Percentiles rank a stretch among this genome's conserved stretches.
These are phyloP conservation scores for Pristis pectinata DNA, from an alignment of 2,797 vertebrate species.

Conservation along the genomic window DNA sequence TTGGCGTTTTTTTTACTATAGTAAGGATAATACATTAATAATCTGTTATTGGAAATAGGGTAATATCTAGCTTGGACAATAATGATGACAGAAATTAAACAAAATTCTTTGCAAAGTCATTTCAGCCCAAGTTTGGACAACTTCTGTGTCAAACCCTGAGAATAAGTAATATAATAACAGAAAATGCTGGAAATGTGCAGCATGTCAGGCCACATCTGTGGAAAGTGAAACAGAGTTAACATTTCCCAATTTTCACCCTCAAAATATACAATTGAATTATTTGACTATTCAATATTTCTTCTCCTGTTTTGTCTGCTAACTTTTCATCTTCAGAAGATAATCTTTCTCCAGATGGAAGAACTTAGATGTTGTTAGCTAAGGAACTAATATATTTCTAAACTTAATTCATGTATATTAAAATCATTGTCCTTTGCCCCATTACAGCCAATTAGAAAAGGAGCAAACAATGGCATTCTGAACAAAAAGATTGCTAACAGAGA, in stretches of 20 bases:
- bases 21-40: not conserved
- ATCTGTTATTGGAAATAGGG: not conserved
- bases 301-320: not conserved
- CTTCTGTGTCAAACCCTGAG: too few species aligned
- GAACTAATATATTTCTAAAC: not conserved
- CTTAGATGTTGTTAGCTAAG: not conserved
- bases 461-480: not conserved
- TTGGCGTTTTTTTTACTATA: not conserved
- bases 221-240: too few species aligned
- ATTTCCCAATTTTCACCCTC: not conserved
- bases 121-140: not conserved
- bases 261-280: not conserved
- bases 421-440: not conserved
- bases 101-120: not conserved
- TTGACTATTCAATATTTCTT: not conserved
- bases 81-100: too few species aligned
- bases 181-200: too few species aligned
- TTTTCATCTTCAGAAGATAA: not conserved
- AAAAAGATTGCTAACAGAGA: not conserved
- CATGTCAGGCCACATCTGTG: too few species aligned
- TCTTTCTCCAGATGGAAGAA: not conserved
- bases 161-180: too few species aligned
- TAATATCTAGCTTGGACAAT: not conserved
- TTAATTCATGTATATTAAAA: conserved; percentile 27
- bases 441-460: too few species aligned